Conservation (phyloP, 2,113 vertebrate species). For the Sorex araneus region DNA sequence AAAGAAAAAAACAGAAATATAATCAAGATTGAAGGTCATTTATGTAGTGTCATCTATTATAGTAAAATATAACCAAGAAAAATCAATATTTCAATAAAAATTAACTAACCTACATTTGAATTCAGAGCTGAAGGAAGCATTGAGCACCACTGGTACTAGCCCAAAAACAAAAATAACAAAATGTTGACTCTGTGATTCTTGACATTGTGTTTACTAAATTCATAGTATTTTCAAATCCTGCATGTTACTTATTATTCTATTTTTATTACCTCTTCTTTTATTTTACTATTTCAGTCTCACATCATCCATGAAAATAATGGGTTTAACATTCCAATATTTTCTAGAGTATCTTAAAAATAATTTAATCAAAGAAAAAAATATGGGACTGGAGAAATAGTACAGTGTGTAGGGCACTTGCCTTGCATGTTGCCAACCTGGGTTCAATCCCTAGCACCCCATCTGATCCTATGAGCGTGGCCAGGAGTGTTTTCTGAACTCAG, state of each 20-base stretch:
- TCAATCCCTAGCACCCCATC: too few species aligned
- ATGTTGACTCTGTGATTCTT: background rate
- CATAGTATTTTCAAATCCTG: background rate
- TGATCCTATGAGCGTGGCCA: too few species aligned
- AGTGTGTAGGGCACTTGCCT: too few species aligned
- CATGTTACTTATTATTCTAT: background rate
- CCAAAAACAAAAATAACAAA: too few species aligned
- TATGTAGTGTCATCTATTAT: background rate
- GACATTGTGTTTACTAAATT: background rate
- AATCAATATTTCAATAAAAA: constrained; percentile 20
- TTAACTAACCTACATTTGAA: background rate
- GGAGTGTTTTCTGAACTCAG: too few species aligned
- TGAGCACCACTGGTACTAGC: too few species aligned
- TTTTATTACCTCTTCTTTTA: constrained; percentile 12
- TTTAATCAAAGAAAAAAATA: background rate
- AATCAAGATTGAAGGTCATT: background rate
- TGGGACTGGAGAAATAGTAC: too few species aligned
- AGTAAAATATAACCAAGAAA: constrained; percentile 18
- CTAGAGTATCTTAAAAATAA: constrained; percentile 21
- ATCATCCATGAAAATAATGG: background rate
- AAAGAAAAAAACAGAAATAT: too few species aligned
- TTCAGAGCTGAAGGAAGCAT: too few species aligned
- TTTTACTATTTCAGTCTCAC: constrained; percentile 21
- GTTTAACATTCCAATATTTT: constrained; percentile 23
- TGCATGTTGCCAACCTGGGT: too few species aligned